Percentiles rank a stretch among this genome's conserved stretches.
Conservation (phyloP, 2,113 vertebrate genomes). For the Cyrtonyx montezumae region DNA sequence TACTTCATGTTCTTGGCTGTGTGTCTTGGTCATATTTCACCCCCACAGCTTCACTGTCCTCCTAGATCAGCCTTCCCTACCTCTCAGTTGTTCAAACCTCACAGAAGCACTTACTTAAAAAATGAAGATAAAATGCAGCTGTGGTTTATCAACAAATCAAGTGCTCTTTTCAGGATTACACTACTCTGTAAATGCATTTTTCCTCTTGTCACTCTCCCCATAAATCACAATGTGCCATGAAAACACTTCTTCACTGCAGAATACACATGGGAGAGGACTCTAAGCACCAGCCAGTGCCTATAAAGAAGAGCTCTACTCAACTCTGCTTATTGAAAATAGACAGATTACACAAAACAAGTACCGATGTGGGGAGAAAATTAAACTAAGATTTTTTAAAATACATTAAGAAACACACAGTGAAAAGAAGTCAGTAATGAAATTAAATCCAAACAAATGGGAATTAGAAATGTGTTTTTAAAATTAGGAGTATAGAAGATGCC, state of each 20-base stretch:
- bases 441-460: background rate
- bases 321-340: background rate
- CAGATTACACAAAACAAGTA: background rate
- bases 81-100: background rate
- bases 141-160: background rate
- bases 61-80: background rate
- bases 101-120: background rate
- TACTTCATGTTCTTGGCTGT: background rate
- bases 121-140: background rate
- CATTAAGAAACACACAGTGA: background rate
- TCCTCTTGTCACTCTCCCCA: fast-evolving
- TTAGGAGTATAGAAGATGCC: background rate
- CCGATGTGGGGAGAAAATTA: background rate
- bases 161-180: background rate
- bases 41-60: fast-evolving
- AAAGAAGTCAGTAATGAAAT: background rate
- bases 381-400: background rate
- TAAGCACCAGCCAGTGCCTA: background rate
- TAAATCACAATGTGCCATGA: background rate
- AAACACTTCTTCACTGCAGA: background rate
- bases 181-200: background rate
- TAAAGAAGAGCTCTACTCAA: background rate
- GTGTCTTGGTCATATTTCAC: background rate
- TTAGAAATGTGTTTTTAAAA: background rate
- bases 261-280: background rate